Percentiles rank a stretch among this genome's conserved stretches.
phyloP scores from a whole-genome alignment of 1,140 invertebrate species.

The Hycleus cichorii region DNA sequence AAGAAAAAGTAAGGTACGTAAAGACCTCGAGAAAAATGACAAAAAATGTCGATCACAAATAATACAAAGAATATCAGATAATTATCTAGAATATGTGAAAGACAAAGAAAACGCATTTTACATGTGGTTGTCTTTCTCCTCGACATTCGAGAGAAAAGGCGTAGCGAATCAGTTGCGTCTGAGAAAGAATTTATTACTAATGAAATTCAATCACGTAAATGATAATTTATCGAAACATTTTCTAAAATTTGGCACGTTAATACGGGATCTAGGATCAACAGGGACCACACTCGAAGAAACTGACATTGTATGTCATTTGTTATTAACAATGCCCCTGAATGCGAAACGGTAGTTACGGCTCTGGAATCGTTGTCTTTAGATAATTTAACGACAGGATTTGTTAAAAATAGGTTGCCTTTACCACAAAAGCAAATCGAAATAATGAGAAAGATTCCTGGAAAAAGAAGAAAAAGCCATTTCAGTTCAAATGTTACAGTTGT shows the following conservation, averaged over 20 bases:
- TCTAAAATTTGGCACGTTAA: not conserved
- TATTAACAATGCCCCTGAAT: constrained; percentile 36
- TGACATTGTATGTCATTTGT: constrained; percentile 34
- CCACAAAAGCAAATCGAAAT: too few relatives aligned
- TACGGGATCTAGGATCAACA: constrained; percentile 14
- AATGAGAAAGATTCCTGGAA: too few relatives aligned
- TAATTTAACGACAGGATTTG: constrained; percentile 25
- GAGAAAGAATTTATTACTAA: not conserved
- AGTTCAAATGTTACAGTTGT: too few relatives aligned
- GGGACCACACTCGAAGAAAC: constrained; percentile 20
- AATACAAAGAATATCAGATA: constrained; percentile 8
- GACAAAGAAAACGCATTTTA: constrained; percentile 7
- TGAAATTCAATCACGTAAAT: constrained; percentile 3
- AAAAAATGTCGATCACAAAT: constrained; percentile 3
- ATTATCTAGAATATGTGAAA: constrained; percentile 9
- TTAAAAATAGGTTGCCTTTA: not conserved
- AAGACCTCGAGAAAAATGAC: not conserved
- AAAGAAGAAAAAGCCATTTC: too few relatives aligned
- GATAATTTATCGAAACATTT: not conserved
- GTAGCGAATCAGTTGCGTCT: constrained; percentile 1
- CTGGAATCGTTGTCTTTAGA: constrained; percentile 40
- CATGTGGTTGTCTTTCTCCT: constrained; percentile 1
- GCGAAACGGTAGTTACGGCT: constrained; percentile 38
- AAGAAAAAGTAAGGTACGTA: too few relatives aligned
- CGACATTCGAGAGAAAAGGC: constrained; percentile 7